These are phyloP conservation scores for Astreopora myriophthalma DNA, from an alignment of 64 coral and sea anemone species.

Conservation along the genomic window DNA sequence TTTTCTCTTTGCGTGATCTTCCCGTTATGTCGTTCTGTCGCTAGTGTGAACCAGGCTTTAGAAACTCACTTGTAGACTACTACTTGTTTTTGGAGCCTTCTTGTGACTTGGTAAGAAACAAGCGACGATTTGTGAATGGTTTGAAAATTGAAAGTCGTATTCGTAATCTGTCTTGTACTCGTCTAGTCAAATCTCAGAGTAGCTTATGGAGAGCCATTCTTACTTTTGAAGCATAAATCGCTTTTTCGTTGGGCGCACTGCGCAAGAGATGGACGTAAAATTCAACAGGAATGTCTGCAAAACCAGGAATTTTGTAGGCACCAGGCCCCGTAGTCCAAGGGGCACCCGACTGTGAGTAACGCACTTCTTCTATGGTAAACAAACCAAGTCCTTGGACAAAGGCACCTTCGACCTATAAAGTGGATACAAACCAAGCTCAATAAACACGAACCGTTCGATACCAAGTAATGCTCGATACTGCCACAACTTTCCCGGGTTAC, in stretches of 20 bases:
- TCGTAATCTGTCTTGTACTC: no score
- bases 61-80: no score
- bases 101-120: no score
- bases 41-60: no score
- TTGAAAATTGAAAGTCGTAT: no score
- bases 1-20: no score
- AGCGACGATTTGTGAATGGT: no score
- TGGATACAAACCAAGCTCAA: not conserved
- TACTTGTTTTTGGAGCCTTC: no score
- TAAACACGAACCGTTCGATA: not conserved
- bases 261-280: constrained; percentile 84
- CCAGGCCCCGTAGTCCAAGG: constrained; percentile 86
- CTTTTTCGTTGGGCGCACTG: constrained; percentile 92
- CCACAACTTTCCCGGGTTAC: no score
- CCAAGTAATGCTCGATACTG: no score
- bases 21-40: no score
- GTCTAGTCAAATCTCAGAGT: no score
- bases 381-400: constrained; percentile 87
- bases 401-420: constrained; percentile 78
- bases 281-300: constrained; percentile 89
- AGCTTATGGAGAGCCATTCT: not conserved
- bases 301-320: constrained; percentile 91
- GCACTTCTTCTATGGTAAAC: constrained; percentile 85
- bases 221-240: constrained; percentile 84
- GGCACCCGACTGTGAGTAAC: constrained; percentile 75